Conservation (phyloP, 2,113 vertebrate species). For the Engystomops pustulosus region DNA sequence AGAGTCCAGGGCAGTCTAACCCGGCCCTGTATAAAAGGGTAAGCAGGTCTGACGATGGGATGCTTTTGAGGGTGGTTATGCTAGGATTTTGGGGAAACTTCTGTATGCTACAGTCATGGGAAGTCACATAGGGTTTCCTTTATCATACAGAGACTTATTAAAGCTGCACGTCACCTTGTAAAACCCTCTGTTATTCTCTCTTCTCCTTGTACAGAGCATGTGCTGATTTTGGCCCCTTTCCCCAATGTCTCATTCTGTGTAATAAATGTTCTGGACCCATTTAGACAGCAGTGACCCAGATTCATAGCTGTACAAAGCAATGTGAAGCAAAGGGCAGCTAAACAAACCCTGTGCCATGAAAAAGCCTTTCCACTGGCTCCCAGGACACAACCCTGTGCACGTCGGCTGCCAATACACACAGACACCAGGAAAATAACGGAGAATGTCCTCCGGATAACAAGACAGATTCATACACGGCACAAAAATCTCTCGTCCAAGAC, state of each 20-base stretch:
- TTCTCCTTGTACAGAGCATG: not conserved
- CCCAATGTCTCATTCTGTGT: not conserved
- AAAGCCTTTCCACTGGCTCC: slow-evolving; percentile 8
- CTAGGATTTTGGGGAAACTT: no score
- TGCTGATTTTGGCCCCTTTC: not conserved
- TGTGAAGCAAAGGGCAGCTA: slow-evolving; percentile 34
- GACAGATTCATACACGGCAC: not conserved
- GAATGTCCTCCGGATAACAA: not conserved
- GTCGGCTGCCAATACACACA: slow-evolving; percentile 28
- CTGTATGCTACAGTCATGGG: no score
- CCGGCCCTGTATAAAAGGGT: no score
- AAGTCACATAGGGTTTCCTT: not conserved
- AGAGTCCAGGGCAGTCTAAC: no score
- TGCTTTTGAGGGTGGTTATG: no score
- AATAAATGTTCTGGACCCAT: slow-evolving; percentile 21
- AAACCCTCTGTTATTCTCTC: not conserved
- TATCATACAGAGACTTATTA: not conserved
- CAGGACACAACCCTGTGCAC: not conserved
- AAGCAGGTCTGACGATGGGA: no score
- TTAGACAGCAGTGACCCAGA: slow-evolving; percentile 41
- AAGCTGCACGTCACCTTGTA: not conserved
- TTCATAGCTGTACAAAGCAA: slow-evolving; percentile 20
- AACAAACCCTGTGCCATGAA: slow-evolving; percentile 18
- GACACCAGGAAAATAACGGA: not conserved
- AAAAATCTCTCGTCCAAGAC: not conserved